phyloP scores from a whole-genome alignment of 2,888 invertebrate species.

The Oxycera nigricornis region DNA sequence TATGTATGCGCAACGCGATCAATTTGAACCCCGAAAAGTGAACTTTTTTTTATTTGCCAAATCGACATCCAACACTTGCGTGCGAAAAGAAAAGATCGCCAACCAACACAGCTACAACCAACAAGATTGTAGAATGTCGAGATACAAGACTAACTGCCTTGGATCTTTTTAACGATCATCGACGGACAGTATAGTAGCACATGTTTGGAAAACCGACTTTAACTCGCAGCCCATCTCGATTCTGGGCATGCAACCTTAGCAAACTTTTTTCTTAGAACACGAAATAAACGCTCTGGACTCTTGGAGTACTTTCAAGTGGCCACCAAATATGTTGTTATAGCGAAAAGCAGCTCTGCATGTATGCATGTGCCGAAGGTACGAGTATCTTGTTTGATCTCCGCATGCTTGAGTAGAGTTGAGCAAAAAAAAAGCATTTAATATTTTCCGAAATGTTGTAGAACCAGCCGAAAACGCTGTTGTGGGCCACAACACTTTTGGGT shows the following conservation, averaged over 20 bases:
- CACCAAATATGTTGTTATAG: background rate
- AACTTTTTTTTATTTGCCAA: constrained; percentile 6
- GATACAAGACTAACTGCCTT: constrained; percentile 11
- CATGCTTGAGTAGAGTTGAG: background rate
- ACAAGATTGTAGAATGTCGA: background rate
- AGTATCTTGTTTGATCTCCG: background rate
- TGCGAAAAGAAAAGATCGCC: constrained; percentile 1
- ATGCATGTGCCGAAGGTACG: background rate
- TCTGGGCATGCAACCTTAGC: constrained; percentile 19
- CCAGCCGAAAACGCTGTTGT: background rate
- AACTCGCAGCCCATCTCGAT: background rate
- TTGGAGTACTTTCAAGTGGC: background rate
- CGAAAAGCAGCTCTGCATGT: background rate
- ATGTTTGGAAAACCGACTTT: constrained; percentile 8
- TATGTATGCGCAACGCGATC: background rate
- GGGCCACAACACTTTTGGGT: constrained; percentile 7
- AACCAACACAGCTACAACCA: background rate
- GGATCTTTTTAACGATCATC: constrained; percentile 19
- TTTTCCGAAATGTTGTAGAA: constrained; percentile 33
- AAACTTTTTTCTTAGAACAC: constrained; percentile 3
- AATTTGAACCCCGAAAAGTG: background rate
- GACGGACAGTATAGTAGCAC: constrained; percentile 16
- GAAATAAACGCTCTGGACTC: background rate
- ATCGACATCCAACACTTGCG: background rate
- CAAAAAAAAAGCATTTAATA: background rate